Evolutionary conservation across 2,113 vertebrate genomes (phyloP).

Genomic region (Trematocara stigmaticum): DNA sequence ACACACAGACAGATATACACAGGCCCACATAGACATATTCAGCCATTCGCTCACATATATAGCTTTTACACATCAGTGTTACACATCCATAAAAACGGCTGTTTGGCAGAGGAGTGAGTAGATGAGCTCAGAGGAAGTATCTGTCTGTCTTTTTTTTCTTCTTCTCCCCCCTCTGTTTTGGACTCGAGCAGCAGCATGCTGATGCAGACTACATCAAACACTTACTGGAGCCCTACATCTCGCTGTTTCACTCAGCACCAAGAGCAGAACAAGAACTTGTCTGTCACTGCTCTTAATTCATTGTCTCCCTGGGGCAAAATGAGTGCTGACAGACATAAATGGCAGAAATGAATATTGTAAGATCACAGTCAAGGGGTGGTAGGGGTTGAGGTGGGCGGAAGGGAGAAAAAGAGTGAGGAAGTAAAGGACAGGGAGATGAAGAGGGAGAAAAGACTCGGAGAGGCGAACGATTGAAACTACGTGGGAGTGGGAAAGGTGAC

Average conservation of each 20-base stretch:
- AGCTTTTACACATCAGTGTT: constrained; percentile 48
- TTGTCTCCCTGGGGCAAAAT: constrained; percentile 63
- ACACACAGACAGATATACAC: constrained; percentile 42
- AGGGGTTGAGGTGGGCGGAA: neutral
- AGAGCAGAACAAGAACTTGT: constrained; percentile 65
- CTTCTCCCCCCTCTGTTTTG: constrained; percentile 16
- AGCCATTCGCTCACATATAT: constrained; percentile 30
- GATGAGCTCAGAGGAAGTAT: constrained; percentile 68
- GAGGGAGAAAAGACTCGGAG: neutral
- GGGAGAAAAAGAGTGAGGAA: neutral
- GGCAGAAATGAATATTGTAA: constrained; percentile 63
- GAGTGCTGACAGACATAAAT: constrained; percentile 60
- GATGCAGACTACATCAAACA: constrained; percentile 57
- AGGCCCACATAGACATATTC: constrained; percentile 30
- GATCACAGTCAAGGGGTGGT: constrained; percentile 45
- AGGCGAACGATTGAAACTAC: constrained; percentile 3
- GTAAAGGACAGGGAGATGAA: neutral
- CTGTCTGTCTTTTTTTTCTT: neutral
- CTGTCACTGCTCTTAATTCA: constrained; percentile 67
- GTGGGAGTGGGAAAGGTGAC: constrained; percentile 16
- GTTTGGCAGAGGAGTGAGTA: constrained; percentile 52
- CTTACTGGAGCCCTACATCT: constrained; percentile 30
- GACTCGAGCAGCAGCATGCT: constrained; percentile 32
- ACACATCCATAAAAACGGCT: constrained; percentile 49
- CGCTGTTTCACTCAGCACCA: constrained; percentile 39